phyloP scores from a whole-genome alignment of 2,113 vertebrate species.

The Aix galericulata region DNA sequence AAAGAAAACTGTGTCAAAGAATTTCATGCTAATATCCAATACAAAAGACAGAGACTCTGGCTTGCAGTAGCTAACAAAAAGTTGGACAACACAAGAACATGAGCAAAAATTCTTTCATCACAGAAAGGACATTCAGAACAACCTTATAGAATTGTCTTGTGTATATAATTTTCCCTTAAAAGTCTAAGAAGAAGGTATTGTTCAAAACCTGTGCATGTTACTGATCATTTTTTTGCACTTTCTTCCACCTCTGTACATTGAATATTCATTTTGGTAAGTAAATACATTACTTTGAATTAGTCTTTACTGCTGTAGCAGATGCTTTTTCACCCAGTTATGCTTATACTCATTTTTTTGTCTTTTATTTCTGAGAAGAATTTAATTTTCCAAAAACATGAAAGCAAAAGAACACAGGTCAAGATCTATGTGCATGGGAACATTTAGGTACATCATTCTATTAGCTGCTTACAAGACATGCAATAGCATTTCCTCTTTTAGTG shows the following conservation, averaged over 20 bases:
- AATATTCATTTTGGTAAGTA: neutral
- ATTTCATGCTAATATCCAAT: neutral
- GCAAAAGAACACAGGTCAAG: neutral
- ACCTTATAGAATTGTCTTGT: neutral
- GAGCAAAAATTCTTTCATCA: neutral
- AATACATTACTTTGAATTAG: neutral
- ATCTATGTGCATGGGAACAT: neutral
- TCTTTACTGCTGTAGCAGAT: neutral
- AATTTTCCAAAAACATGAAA: neutral
- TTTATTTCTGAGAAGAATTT: neutral
- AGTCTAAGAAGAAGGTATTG: neutral
- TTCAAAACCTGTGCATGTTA: neutral
- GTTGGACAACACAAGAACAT: neutral
- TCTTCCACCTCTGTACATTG: neutral
- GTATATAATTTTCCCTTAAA: neutral
- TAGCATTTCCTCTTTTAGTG: neutral
- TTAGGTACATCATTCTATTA: neutral
- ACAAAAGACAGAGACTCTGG: neutral
- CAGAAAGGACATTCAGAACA: neutral
- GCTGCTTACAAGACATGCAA: neutral
- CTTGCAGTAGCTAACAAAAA: neutral
- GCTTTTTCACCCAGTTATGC: neutral
- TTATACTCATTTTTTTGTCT: neutral
- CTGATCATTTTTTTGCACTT: neutral
- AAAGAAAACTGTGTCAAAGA: neutral